These are phyloP conservation scores for Platynereis dumerilii DNA, from an alignment of 2,888 invertebrate species.

Conservation along the genomic window DNA sequence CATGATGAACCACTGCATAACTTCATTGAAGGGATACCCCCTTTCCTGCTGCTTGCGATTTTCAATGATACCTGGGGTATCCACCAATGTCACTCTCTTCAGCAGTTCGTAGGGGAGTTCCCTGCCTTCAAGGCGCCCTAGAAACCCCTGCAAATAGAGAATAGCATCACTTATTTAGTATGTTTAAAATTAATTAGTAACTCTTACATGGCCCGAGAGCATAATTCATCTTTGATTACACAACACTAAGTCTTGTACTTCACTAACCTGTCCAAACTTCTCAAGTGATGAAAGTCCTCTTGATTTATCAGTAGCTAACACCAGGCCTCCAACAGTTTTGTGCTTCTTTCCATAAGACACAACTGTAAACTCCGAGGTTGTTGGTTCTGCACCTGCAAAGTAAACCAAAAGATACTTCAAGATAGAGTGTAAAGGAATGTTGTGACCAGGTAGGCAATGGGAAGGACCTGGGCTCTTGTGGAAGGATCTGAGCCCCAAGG, in stretches of 20 bases:
- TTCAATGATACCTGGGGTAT: conserved; percentile 94
- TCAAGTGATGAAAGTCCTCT: conserved; percentile 93
- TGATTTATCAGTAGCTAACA: conserved; percentile 81
- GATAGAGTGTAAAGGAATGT: too few relatives aligned
- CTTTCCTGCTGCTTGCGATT: conserved; percentile 87
- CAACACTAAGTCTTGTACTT: too few relatives aligned
- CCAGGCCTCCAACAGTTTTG: conserved; percentile 87
- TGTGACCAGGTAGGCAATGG: too few relatives aligned
- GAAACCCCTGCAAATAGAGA: conserved; percentile 65
- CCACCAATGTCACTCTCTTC: conserved; percentile 81
- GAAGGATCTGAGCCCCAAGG: too few relatives aligned
- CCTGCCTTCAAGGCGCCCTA: conserved; percentile 61
- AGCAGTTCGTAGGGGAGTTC: conserved; percentile 41
- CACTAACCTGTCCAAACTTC: conserved; percentile 86
- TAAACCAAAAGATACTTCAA: too few relatives aligned
- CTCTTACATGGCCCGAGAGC: not conserved
- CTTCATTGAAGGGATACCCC: conserved; percentile 93
- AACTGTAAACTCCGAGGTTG: conserved; percentile 65
- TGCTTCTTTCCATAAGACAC: conserved; percentile 87
- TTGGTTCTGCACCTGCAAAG: conserved; percentile 81
- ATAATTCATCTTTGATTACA: too few relatives aligned
- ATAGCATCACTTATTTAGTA: not conserved
- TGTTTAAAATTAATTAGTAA: not conserved
- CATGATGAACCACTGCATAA: conserved; percentile 97
- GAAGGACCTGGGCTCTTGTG: too few relatives aligned